These are phyloP conservation scores for Notodonta ziczac DNA, from an alignment of 2,888 invertebrate genomes.

Conservation along the genomic window DNA sequence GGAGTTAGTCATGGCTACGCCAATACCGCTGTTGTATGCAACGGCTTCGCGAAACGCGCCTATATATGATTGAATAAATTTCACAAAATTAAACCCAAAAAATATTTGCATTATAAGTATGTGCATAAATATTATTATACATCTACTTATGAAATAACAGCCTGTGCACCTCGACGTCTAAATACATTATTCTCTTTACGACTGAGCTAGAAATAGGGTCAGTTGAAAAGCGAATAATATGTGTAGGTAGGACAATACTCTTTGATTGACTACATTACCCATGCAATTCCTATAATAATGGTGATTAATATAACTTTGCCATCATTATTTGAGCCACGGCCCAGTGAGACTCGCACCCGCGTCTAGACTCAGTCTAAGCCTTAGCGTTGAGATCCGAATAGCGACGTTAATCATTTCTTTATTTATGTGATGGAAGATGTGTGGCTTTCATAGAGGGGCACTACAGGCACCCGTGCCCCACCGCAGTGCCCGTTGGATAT, in stretches of 20 bases:
- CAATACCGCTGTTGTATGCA: slow-evolving; percentile 16
- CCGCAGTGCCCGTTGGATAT: slow-evolving; percentile 17
- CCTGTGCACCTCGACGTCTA: too few relatives aligned
- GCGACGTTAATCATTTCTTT: slow-evolving; percentile 10
- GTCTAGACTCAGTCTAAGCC: slow-evolving; percentile 9
- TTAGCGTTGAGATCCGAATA: not conserved
- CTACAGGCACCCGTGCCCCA: slow-evolving; percentile 7
- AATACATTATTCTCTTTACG: too few relatives aligned
- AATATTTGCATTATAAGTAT: too few relatives aligned
- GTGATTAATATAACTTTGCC: too few relatives aligned
- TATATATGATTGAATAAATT: not conserved
- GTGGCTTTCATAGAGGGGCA: slow-evolving; percentile 24
- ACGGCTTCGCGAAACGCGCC: slow-evolving; percentile 19
- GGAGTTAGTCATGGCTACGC: slow-evolving; percentile 58
- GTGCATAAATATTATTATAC: too few relatives aligned
- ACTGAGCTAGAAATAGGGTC: too few relatives aligned
- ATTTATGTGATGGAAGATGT: slow-evolving; percentile 12
- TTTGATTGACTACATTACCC: too few relatives aligned
- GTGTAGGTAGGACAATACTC: too few relatives aligned
- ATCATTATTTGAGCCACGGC: not conserved
- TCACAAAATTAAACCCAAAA: too few relatives aligned
- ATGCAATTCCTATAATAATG: too few relatives aligned
- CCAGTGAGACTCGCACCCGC: not conserved
- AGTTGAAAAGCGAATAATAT: too few relatives aligned
- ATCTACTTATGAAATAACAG: too few relatives aligned